A percentile compares a stretch with the other conserved stretches of the same genome.
Evolutionary conservation across 2,797 vertebrate species (phyloP).

Genomic region (Trachurus trachurus): DNA sequence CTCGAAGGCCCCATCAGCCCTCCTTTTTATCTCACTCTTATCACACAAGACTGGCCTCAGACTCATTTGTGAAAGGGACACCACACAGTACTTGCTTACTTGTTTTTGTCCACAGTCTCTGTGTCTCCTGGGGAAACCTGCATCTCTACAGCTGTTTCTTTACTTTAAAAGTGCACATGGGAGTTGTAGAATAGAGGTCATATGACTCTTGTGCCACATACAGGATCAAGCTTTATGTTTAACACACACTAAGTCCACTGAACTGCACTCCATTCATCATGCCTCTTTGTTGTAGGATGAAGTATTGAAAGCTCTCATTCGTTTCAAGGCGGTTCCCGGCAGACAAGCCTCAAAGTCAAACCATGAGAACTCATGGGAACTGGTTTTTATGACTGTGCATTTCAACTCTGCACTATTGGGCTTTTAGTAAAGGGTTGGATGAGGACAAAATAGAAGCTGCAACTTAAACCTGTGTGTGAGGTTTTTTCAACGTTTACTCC

Average conservation of each 20-base stretch:
- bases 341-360: conserved; percentile 49
- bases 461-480: neutral
- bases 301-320: conserved; percentile 45
- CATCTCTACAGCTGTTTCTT: conserved; percentile 1
- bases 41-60: conserved; percentile 57
- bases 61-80: conserved; percentile 56
- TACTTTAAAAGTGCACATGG: conserved; percentile 20
- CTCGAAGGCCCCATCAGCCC: conserved; percentile 61
- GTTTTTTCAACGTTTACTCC: neutral
- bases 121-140: conserved; percentile 21
- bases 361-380: conserved; percentile 8
- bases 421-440: neutral
- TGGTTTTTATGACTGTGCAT: neutral
- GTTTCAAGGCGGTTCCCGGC: conserved; percentile 9
- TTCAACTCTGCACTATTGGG: neutral
- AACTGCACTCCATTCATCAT: conserved; percentile 34
- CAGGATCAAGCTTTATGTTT: neutral
- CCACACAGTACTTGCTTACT: conserved; percentile 12
- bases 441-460: neutral
- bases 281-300: conserved; percentile 17
- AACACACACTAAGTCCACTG: conserved; percentile 12
- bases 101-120: conserved; percentile 45
- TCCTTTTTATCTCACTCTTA: conserved; percentile 62
- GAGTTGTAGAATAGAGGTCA: conserved; percentile 19
- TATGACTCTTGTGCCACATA: conserved; percentile 4